Evolutionary conservation across 2,888 invertebrate species (phyloP), one percentile per base, ranked within the genome.

Genomic region (Adelphocoris suturalis): DNA sequence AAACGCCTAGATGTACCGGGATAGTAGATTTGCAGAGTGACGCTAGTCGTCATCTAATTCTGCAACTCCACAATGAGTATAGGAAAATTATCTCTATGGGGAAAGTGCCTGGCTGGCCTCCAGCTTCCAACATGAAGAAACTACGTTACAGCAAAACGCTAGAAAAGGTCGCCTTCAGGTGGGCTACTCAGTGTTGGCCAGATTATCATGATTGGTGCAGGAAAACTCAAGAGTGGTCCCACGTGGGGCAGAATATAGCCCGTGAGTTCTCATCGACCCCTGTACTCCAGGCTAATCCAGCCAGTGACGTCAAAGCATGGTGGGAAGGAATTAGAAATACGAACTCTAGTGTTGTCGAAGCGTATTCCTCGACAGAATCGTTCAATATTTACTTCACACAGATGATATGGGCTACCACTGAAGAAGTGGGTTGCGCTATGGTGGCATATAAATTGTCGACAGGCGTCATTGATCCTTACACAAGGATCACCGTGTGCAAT

Each of bases 401-500:
- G 81, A 27, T 89, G 27, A 78, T 81, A 0, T 89, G 89, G 89
- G 89, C 81, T 14, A 46, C 47, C 16, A 80, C 89, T 0, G 28
- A 52, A 28, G 23, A 37, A 27, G 16, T 89, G 16, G 89, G 89
- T 12, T 89, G 89, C 37, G 89, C 80, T 13, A 16, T 37, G 16
- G 55, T 37, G 11, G 1, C 52, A 9, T 37, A 86, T 16, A 57
- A 86, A 19, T 19, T 16, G n/a, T 9, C n/a, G 3, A 61, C n/a
- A 4, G n/a, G 9, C 19, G 27, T 14, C 14, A 3, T 12, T 13
- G 14, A 16, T 37, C 46, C 16, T 0, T n/a, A n/a, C 23, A 11
- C 5, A 14, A 37, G 19, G n/a, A 28, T 28, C 28, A 52, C 78
- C 23, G 90, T 86, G 16, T 90, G 90, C 76, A 90, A 90, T 52